A percentile compares a stretch with the other conserved stretches of the same genome.
These are phyloP conservation scores for Neelides folsomi DNA, from an alignment of 2,888 invertebrate species.

Conservation along the genomic window DNA sequence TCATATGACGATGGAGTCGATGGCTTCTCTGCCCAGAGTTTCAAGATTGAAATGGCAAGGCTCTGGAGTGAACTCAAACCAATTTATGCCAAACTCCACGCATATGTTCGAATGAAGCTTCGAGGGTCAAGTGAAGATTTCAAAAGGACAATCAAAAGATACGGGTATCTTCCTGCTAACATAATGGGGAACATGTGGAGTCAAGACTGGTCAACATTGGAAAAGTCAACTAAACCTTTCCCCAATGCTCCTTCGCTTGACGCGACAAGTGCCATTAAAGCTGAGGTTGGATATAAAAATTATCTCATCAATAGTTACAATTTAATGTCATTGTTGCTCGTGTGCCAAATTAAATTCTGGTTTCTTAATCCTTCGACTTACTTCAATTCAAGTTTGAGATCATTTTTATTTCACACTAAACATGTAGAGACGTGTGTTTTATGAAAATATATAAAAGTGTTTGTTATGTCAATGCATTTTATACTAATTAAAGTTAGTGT, in stretches of 20 bases:
- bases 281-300: slow-evolving; percentile 24
- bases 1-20: slow-evolving; percentile 16
- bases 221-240: slow-evolving; percentile 61
- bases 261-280: slow-evolving; percentile 60
- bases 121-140: background rate
- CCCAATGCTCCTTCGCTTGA: slow-evolving; percentile 55
- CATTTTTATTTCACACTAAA: too few relatives aligned
- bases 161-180: slow-evolving; percentile 12
- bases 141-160: slow-evolving; percentile 1
- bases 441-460: too few relatives aligned
- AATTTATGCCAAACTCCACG: slow-evolving; percentile 14
- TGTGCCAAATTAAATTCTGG: too few relatives aligned
- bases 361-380: too few relatives aligned
- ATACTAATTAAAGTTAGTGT: background rate
- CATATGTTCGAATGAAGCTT: slow-evolving; percentile 15
- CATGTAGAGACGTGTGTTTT: too few relatives aligned
- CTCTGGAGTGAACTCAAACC: slow-evolving; percentile 16
- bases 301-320: background rate
- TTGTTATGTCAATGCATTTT: too few relatives aligned
- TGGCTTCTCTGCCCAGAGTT: slow-evolving; percentile 14
- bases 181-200: slow-evolving; percentile 62
- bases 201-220: slow-evolving; percentile 64
- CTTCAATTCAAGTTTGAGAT: too few relatives aligned
- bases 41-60: slow-evolving; percentile 12
- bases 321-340: too few relatives aligned